Percentiles rank a stretch among this genome's conserved stretches.
Conservation (phyloP, 1,140 invertebrate genomes). For the Rhagoletis pomonella region DNA sequence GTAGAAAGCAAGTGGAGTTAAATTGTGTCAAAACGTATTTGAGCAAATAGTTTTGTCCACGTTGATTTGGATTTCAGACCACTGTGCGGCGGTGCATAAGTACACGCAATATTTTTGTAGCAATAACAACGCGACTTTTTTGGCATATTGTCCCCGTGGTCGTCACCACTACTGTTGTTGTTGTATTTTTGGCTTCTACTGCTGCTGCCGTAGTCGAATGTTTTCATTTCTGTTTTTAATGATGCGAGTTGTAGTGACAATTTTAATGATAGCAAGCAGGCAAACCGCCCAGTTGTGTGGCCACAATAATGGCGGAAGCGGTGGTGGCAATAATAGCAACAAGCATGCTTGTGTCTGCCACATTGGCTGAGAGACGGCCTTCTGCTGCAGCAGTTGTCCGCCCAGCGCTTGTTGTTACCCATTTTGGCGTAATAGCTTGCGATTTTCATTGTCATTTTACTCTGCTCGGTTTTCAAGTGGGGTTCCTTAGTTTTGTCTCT, state of each 20-base stretch:
- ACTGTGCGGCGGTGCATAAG: too few relatives aligned
- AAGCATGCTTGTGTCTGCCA: background rate
- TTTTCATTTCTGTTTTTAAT: conserved; percentile 32
- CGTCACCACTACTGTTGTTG: background rate
- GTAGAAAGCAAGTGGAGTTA: too few relatives aligned
- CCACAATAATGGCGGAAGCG: background rate
- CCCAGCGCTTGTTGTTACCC: background rate
- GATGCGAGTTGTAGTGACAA: conserved; percentile 27
- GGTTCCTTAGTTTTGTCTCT: background rate
- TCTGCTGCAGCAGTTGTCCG: background rate
- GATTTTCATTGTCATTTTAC: conserved; percentile 7
- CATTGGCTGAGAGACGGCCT: background rate
- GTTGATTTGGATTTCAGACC: too few relatives aligned
- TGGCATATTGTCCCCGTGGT: background rate
- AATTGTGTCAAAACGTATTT: too few relatives aligned
- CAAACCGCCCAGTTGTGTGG: conserved; percentile 7
- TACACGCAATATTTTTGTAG: background rate
- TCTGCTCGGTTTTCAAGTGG: background rate
- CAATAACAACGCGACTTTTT: background rate
- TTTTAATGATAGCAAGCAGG: background rate
- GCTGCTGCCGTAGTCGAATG: background rate
- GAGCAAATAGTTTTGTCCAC: too few relatives aligned
- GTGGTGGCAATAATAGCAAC: too few relatives aligned
- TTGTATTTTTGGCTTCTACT: background rate
- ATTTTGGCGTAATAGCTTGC: background rate